Base-by-base conservation (phyloP, 2,888 invertebrate genomes). In the Morpho helenor region DNA sequence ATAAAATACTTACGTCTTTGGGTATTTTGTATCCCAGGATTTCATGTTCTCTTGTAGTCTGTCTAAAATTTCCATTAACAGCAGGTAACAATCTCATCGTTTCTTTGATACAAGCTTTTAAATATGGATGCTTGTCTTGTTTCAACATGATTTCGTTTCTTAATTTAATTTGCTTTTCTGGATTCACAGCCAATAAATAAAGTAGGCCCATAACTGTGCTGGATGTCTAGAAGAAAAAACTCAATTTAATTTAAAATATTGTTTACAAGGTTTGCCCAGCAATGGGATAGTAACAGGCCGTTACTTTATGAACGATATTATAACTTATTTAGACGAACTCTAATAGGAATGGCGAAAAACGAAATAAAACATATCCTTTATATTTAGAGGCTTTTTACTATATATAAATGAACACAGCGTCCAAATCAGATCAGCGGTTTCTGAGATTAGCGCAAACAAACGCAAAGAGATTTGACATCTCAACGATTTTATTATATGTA, bases 51-150 rank as follows among this genome's bases (percentile, higher is more conserved):
- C 89, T 86, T 0, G 79, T 77, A 48, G 92, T 84, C 56, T 79
- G 79, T 61, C 94, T 86, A 8, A 92, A 70, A 62, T 91, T 92
- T 0, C 92, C 94, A 9, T 91, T 75, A 0, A 92, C 91, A 2
- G 94, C 91, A 0, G 94, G 93, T 70, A 91, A 88, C 31, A 93
- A 65, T 68, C 95, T 90, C 60, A 94, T 75, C 0, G 93, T 87
- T 79, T 96, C 96, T 73, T 95, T 96, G 47, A 96, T 90, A 66
- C 94, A 94, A 0, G 95, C 95, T 64, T 91, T 93, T 22, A 96
- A 73, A 70, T 94, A 96, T 0, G 92, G 87, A 63, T 92, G 81
- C 76, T 57, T 82, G 2, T 72, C 75, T 1, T 69, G 43, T 8
- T 68, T 75, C 2, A 74, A 76, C 0, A 79, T 60, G 8, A 93